These are phyloP conservation scores for Lithophane socia DNA, from an alignment of 2,888 invertebrate species.

Conservation along the genomic window DNA sequence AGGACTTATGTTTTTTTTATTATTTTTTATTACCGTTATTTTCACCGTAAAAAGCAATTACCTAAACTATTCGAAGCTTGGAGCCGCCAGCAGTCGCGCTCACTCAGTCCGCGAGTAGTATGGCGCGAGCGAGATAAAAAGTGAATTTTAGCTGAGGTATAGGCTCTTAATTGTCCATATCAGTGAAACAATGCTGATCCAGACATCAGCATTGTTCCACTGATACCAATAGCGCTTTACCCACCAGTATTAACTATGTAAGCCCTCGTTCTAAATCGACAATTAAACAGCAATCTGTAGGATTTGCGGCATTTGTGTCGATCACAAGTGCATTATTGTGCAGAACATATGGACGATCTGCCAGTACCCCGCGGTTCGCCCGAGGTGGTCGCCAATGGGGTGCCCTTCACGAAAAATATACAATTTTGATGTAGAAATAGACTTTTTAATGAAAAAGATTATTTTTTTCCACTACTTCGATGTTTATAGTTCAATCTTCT, in stretches of 20 bases:
- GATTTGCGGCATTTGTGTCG: conserved; percentile 85
- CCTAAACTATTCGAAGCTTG: no score
- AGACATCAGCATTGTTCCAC: neutral
- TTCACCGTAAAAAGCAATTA: no score
- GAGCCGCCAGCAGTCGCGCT: no score
- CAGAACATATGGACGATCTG: conserved; percentile 84
- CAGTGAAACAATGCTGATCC: no score
- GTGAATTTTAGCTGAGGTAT: no score
- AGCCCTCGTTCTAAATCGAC: conserved; percentile 58
- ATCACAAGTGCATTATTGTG: conserved; percentile 85
- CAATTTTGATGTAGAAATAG: conserved; percentile 37
- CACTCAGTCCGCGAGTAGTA: no score
- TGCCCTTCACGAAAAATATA: conserved; percentile 32
- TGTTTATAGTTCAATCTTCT: neutral
- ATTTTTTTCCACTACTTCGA: neutral
- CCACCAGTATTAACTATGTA: neutral
- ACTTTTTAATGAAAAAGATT: conserved; percentile 6
- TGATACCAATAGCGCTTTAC: neutral
- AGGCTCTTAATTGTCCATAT: neutral
- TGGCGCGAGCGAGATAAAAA: no score
- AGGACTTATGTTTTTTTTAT: no score
- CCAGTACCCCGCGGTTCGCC: conserved; percentile 74
- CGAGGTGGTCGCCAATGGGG: conserved; percentile 75
- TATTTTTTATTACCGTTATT: no score
- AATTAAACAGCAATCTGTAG: conserved; percentile 77